phyloP scores from a whole-genome alignment of 1,140 invertebrate species.

The Drosophila parabipectinata region DNA sequence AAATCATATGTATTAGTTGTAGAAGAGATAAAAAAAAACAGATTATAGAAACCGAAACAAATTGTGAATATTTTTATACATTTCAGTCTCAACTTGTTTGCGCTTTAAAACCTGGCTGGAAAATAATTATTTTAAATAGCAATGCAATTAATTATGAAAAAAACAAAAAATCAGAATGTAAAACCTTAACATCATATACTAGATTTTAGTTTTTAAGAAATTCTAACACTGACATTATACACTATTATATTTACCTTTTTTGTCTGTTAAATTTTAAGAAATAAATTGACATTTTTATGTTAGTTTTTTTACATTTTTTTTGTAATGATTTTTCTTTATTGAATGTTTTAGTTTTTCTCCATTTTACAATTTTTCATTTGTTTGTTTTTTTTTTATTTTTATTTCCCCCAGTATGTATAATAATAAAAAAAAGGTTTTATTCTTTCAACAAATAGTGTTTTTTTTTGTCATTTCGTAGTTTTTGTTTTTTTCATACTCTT shows the following conservation, averaged over 20 bases:
- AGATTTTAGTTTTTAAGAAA: neutral
- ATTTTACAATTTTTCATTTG: slow-evolving; percentile 47
- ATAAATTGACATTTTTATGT: neutral
- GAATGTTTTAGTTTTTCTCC: slow-evolving; percentile 53
- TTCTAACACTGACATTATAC: neutral
- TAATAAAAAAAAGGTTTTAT: slow-evolving; percentile 78
- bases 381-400: neutral
- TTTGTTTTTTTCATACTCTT: slow-evolving; percentile 28
- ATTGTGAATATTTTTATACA: neutral
- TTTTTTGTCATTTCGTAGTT: slow-evolving; percentile 43
- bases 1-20: neutral
- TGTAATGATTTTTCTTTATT: slow-evolving; percentile 60
- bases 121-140: neutral
- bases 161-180: too few relatives aligned
- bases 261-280: neutral
- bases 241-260: neutral
- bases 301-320: slow-evolving; percentile 45
- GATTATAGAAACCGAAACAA: neutral
- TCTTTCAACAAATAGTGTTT: slow-evolving; percentile 76
- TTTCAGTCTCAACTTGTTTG: too few relatives aligned
- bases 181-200: too few relatives aligned
- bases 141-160: neutral
- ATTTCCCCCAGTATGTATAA: slow-evolving; percentile 46
- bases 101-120: too few relatives aligned
- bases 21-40: neutral